Percentiles rank a stretch among this genome's conserved stretches.
Conservation (phyloP, 2,888 invertebrate species). For the Diabrotica balteata region DNA sequence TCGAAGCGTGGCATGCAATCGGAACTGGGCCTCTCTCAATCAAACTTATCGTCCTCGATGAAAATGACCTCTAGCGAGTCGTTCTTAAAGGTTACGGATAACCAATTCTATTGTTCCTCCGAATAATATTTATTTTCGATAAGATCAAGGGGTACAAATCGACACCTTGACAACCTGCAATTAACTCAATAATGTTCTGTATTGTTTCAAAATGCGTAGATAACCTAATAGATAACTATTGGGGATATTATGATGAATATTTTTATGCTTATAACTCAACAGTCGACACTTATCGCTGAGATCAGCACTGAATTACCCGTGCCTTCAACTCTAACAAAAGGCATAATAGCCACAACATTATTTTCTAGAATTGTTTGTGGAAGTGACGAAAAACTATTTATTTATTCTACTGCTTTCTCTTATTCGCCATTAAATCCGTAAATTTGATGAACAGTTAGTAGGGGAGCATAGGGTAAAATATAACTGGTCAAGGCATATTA, state of each 20-base stretch:
- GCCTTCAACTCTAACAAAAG: background rate
- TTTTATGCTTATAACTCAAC: slow-evolving; percentile 32
- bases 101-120: slow-evolving; percentile 57
- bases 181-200: slow-evolving; percentile 60
- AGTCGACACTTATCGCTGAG: slow-evolving; percentile 18
- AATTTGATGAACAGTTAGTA: too few relatives aligned
- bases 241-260: slow-evolving; percentile 44
- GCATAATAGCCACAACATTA: too few relatives aligned
- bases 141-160: slow-evolving; percentile 60
- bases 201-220: slow-evolving; percentile 56
- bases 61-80: slow-evolving; percentile 51
- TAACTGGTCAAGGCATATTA: too few relatives aligned
- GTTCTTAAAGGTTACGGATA: slow-evolving; percentile 46
- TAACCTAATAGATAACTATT: slow-evolving; percentile 53
- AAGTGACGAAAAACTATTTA: too few relatives aligned
- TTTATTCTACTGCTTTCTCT: too few relatives aligned
- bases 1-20: slow-evolving; percentile 59
- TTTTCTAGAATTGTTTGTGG: too few relatives aligned
- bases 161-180: slow-evolving; percentile 62
- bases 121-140: slow-evolving; percentile 62
- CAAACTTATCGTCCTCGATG: slow-evolving; percentile 57
- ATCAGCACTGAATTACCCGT: slow-evolving; percentile 16
- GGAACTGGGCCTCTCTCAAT: slow-evolving; percentile 60
- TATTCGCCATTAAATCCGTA: too few relatives aligned
- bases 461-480: too few relatives aligned